Evolutionary conservation across 2,113 vertebrate genomes (phyloP), one percentile per base, ranked within the genome.

Genomic region (Melierax canorus): DNA sequence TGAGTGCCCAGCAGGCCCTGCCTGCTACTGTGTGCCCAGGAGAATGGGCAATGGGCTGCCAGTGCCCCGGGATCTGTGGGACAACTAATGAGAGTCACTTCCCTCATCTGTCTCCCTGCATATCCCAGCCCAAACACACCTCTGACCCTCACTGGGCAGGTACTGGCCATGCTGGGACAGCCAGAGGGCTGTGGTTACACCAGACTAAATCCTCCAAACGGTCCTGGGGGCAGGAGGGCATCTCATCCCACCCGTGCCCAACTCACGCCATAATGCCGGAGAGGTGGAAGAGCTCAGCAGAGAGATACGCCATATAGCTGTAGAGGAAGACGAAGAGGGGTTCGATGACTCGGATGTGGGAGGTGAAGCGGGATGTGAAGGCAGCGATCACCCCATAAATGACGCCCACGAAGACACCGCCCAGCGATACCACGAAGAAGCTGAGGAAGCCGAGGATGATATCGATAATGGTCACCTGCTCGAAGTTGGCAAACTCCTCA

Each of bases 241-340:
- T 3, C 43, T 34, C 17, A 51, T 76, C 30, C n/a, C n/a, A 73
- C 17, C 38, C 4, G 0, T 16, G 38, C 27, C 30, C 74, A 71
- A 99, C 99, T 99, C 98, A 99, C 99, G 99, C 99, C 99, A 99
- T 99, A 98, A 99, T 99, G 92, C 99, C 99, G 0, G 99, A 99
- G 22, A 99, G 99, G 97, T 99, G 99, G 98, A 99, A 99, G 92
- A 99, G 97, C 98, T 99, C 99, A 0, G 99, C 99, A 0, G 99
- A 99, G 88, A 99, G 98, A 84, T 99, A 99, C 3, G 99, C 99
- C 99, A 99, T 99, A 98, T 99, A 99, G 98, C 99, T 99, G 98
- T 99, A 99, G 91, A 99, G 98, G 95, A 99, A 99, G 93, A 99
- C 99, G 97, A 99, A 99, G 80, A 99, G 99, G 1, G 99, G 99